phyloP scores from a whole-genome alignment of 2,797 vertebrate genomes.

The Xenopus petersii region DNA sequence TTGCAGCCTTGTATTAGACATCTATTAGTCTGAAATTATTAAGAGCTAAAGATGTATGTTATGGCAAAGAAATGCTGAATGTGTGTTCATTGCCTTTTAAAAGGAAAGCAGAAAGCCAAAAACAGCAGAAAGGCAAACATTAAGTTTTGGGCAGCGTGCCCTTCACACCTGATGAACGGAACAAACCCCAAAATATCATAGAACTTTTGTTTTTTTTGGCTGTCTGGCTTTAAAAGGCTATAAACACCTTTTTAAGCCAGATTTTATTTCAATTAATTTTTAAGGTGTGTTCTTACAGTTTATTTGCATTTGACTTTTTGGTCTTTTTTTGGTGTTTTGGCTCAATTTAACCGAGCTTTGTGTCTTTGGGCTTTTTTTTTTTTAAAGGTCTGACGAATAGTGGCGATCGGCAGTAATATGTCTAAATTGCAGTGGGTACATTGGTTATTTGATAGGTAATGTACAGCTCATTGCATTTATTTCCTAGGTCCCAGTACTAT shows the following conservation, averaged over 20 bases:
- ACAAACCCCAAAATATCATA: slow-evolving; percentile 31
- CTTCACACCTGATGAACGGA: slow-evolving; percentile 39
- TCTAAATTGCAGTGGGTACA: background rate
- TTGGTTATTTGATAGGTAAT: background rate
- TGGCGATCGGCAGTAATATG: background rate
- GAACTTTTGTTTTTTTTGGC: slow-evolving; percentile 40
- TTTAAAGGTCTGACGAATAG: background rate
- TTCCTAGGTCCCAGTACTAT: background rate
- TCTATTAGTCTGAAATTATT: slow-evolving; percentile 3
- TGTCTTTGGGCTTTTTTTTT: slow-evolving; percentile 28
- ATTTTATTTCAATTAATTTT: slow-evolving; percentile 46
- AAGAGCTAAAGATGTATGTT: slow-evolving; percentile 25
- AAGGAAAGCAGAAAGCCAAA: slow-evolving; percentile 32
- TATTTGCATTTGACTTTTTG: slow-evolving; percentile 27
- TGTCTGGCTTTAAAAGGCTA: slow-evolving; percentile 28
- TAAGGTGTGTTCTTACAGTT: slow-evolving; percentile 29
- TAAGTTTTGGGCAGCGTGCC: slow-evolving; percentile 40
- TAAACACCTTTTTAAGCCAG: slow-evolving; percentile 45
- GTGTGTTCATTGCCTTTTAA: slow-evolving; percentile 37
- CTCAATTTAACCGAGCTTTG: slow-evolving; percentile 8
- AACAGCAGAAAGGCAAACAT: slow-evolving; percentile 42
- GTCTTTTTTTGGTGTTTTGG: slow-evolving; percentile 5
- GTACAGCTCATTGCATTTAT: background rate
- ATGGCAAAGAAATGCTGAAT: slow-evolving; percentile 25
- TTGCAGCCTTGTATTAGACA: background rate